phyloP scores from a whole-genome alignment of 2,888 invertebrate species.

The Pyrrhia umbra region DNA sequence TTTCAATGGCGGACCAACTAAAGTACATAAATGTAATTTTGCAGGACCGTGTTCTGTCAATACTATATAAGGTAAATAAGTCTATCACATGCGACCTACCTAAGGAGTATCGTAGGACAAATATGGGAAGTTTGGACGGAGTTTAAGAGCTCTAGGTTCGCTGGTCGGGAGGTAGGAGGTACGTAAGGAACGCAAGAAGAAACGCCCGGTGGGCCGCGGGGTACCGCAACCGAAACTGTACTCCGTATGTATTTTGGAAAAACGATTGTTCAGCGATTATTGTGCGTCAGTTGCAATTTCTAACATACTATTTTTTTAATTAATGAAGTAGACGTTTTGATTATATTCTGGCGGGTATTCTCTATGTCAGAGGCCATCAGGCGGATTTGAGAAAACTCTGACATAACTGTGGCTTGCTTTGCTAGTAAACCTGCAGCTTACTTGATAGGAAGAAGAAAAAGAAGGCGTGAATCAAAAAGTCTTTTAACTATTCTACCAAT shows the following conservation, averaged over 20 bases:
- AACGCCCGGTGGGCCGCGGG: slow-evolving; percentile 78
- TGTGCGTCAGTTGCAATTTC: not conserved
- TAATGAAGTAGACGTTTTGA: not conserved
- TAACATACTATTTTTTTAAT: not conserved
- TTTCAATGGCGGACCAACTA: not conserved
- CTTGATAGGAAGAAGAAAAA: too few species aligned
- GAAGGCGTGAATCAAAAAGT: too few species aligned
- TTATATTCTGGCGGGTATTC: too few species aligned
- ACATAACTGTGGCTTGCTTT: too few species aligned
- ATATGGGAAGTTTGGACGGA: slow-evolving; percentile 68
- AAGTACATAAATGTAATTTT: not conserved
- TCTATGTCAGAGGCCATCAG: too few species aligned
- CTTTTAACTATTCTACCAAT: too few species aligned
- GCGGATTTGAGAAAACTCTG: too few species aligned
- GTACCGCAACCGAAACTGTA: slow-evolving; percentile 71
- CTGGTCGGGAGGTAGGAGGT: slow-evolving; percentile 69
- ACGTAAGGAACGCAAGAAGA: slow-evolving; percentile 87
- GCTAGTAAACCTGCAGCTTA: too few species aligned
- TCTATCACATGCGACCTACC: slow-evolving; percentile 15
- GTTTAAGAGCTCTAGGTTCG: slow-evolving; percentile 74
- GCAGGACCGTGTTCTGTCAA: not conserved
- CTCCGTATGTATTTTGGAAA: slow-evolving; percentile 2
- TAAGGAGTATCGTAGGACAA: slow-evolving; percentile 45
- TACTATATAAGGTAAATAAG: not conserved
- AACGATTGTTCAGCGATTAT: slow-evolving; percentile 17